Evolutionary conservation across 2,113 vertebrate species (phyloP).

Genomic region (Caracal caracal): DNA sequence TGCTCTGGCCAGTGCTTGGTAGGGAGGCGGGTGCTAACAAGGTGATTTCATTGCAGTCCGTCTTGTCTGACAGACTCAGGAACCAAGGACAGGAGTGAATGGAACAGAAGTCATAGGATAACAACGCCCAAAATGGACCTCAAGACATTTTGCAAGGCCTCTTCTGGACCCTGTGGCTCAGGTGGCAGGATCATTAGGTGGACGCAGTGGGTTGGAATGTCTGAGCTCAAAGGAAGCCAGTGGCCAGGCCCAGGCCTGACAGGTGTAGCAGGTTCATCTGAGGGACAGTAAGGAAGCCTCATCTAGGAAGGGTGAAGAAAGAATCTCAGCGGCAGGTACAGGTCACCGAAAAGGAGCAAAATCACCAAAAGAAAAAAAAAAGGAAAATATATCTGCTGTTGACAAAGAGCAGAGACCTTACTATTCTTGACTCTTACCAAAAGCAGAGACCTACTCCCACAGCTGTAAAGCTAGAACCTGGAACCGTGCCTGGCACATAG

Average conservation of each 20-base stretch:
- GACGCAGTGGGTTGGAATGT: background rate
- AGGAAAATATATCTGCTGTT: background rate
- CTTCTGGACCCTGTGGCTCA: background rate
- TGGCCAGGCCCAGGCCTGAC: no score
- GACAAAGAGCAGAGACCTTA: background rate
- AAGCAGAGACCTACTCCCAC: background rate
- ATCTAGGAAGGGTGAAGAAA: background rate
- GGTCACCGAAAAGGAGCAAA: background rate
- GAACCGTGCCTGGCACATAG: background rate
- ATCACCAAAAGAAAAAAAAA: no score
- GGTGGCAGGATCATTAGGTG: background rate
- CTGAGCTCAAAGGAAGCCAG: background rate
- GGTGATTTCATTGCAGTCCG: rapidly evolving
- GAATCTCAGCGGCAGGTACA: no score
- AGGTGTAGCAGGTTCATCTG: background rate
- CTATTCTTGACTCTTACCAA: background rate
- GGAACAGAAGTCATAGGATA: background rate
- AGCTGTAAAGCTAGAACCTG: background rate
- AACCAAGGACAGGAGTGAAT: background rate
- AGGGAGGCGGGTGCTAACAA: background rate
- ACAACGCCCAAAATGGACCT: background rate
- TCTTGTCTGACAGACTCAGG: background rate
- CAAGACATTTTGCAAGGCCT: background rate
- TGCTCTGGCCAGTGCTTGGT: background rate
- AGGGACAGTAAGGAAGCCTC: background rate